Evolutionary conservation across 2,797 vertebrate species (phyloP).

Genomic region (Anguilla pacifica): DNA sequence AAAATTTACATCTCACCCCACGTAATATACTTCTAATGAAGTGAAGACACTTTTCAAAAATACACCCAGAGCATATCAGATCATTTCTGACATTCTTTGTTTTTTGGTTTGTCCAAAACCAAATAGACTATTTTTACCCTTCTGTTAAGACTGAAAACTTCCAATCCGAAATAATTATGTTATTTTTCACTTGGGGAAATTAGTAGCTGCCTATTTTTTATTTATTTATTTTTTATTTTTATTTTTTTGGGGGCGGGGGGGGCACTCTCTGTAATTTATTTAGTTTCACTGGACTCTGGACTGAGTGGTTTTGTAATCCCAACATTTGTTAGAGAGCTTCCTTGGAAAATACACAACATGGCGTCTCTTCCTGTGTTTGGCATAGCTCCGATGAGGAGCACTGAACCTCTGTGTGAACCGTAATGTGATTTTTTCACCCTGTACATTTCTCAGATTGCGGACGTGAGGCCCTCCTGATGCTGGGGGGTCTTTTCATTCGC

Average conservation of each 20-base stretch:
- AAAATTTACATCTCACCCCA: conserved; percentile 45
- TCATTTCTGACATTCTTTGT: conserved; percentile 52
- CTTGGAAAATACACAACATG: conserved; percentile 62
- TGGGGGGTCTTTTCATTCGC: conserved; percentile 37
- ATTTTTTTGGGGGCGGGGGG: background rate
- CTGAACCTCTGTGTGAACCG: conserved; percentile 47
- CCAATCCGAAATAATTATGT: conserved; percentile 52
- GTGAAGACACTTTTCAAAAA: conserved; percentile 61
- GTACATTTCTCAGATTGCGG: conserved; percentile 41
- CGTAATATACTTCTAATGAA: conserved; percentile 61
- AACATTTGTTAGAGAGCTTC: conserved; percentile 58
- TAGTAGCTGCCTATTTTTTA: conserved; percentile 42
- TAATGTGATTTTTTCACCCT: conserved; percentile 37
- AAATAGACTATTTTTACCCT: conserved; percentile 57
- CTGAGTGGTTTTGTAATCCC: conserved; percentile 56
- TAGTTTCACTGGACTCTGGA: conserved; percentile 59
- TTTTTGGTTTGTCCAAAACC: conserved; percentile 48
- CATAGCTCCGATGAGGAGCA: conserved; percentile 36
- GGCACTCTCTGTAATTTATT: conserved; percentile 53
- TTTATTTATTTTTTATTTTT: conserved; percentile 15
- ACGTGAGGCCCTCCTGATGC: conserved; percentile 39
- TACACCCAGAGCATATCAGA: conserved; percentile 50
- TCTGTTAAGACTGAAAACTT: conserved; percentile 45
- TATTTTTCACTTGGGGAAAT: conserved; percentile 52
- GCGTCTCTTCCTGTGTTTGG: conserved; percentile 54